Evolutionary conservation across 2,113 vertebrate species (phyloP), one percentile per base, ranked within the genome.

Genomic region (Colius striatus): DNA sequence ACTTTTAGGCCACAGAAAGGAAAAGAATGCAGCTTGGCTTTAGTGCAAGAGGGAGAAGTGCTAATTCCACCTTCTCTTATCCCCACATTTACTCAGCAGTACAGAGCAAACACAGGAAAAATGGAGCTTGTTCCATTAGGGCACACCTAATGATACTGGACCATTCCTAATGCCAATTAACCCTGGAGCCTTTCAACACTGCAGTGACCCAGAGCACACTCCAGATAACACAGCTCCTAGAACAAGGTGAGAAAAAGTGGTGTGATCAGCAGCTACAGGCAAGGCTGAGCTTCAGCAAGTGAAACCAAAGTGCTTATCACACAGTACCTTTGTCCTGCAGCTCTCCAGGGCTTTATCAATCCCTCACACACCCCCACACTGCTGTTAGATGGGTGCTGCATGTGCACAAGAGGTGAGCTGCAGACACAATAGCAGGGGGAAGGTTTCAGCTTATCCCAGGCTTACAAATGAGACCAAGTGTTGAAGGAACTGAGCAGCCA

Each of bases 1-100:
- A 94, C 95, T 95, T 94, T 91, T 94, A 96, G 89, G 80, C 45
- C 92, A 51, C 85, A 94, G 92, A 95, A 97, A 95, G 92, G 94
- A 97, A 97, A 97, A 96, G 88, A 97, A 94, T 29, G 51, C 91
- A 80, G 60, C 78, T 84, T 92, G 88, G 95, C 94, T 96, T 66
- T 79, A 76, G 94, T 27, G 84, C 91, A 57, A 57, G 89, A 88
- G 43, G 55, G 85, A 96, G 88, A 65, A 95, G 96, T 86, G 87
- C 90, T 94, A 94, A 95, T 96, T 91, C 88, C 80, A 83, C 88
- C 81, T 82, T 16, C 96, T 96, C 97, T 97, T 97, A 97, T 97
- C 96, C 89, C 54, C 4, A 1, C 6, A 4, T 96, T 96, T 97
- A 51, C 97, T 95, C 93, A 96, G 95, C 30, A 61, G 83, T 13